These are phyloP conservation scores for Periplaneta americana DNA, from an alignment of 1,140 invertebrate genomes.

Conservation along the genomic window DNA sequence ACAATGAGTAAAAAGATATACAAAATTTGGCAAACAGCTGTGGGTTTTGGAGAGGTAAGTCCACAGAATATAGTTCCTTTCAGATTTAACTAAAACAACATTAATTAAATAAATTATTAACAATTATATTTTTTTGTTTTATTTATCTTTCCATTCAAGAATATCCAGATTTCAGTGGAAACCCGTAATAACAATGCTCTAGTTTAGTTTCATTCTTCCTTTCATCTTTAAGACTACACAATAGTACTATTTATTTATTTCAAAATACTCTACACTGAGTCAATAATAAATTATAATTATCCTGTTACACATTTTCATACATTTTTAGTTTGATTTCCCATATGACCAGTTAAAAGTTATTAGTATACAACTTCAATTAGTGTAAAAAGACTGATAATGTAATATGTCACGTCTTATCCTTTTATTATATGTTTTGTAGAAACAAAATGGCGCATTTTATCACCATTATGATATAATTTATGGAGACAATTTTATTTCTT, in stretches of 20 bases:
- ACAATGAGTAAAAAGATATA: neutral
- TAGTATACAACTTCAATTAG: neutral
- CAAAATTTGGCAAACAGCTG: neutral
- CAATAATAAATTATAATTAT: no score
- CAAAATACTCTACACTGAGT: no score
- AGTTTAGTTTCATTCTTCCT: neutral
- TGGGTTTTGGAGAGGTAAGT: neutral
- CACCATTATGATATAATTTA: no score
- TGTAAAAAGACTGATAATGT: no score
- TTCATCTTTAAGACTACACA: neutral
- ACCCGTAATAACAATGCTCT: neutral
- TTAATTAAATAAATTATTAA: neutral
- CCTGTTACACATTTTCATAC: neutral
- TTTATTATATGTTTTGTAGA: no score
- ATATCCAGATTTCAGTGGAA: neutral
- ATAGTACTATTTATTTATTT: no score
- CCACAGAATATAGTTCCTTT: neutral
- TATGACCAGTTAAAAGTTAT: neutral
- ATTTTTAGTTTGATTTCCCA: neutral
- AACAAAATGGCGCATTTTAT: no score
- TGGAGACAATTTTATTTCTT: no score
- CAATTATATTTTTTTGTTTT: neutral
- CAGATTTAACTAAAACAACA: neutral
- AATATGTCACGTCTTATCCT: no score
- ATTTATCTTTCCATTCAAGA: neutral